Evolutionary conservation across 2,113 vertebrate genomes (phyloP).

Genomic region (Oriolus oriolus): DNA sequence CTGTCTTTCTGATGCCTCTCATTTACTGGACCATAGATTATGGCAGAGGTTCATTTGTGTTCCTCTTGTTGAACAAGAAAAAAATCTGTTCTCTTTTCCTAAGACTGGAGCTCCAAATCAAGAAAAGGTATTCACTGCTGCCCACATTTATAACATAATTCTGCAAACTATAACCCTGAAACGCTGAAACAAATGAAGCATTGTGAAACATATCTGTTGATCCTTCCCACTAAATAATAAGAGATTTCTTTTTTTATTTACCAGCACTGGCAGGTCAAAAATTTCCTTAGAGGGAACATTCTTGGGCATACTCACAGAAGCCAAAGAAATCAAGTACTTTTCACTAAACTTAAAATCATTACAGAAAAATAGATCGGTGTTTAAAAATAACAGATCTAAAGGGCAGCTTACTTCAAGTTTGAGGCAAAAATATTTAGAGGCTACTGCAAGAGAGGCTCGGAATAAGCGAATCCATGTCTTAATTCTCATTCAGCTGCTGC

Average conservation of each 20-base stretch:
- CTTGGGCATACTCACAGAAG: not conserved
- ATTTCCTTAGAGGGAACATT: not conserved
- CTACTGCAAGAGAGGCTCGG: not conserved
- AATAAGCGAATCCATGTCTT: not conserved
- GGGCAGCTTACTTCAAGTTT: not conserved
- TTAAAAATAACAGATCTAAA: not conserved
- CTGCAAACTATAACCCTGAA: not conserved
- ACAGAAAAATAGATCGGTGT: not conserved
- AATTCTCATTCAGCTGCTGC: not conserved
- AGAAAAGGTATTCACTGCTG: not conserved
- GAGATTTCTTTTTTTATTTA: not conserved
- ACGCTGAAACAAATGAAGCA: not conserved
- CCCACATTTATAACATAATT: not conserved
- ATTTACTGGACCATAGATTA: not conserved
- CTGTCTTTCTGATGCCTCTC: not conserved
- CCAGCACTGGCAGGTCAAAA: not conserved
- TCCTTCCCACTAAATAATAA: not conserved
- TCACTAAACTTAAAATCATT: not conserved
- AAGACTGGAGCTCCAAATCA: not conserved
- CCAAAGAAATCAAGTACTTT: not conserved
- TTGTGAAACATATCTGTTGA: not conserved
- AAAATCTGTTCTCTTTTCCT: not conserved
- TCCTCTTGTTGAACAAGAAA: not conserved
- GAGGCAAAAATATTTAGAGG: not conserved
- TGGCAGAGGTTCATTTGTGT: not conserved